Evolutionary conservation across 1,140 invertebrate genomes (phyloP), one percentile per base, ranked within the genome.

Genomic region (Drosophila lini): DNA sequence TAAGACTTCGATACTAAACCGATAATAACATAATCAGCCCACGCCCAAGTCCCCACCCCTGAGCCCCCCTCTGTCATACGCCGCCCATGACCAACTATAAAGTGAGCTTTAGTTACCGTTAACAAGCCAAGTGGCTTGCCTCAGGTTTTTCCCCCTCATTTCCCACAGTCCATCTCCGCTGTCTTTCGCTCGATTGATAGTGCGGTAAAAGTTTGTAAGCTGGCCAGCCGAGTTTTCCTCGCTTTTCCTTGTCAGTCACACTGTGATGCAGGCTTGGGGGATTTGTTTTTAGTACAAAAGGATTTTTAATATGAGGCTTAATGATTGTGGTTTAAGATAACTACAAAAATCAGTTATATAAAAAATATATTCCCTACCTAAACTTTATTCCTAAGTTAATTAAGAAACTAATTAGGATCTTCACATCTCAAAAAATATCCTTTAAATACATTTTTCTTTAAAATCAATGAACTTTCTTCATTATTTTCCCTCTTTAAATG

Each of bases 21-120:
- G 83, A 86, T 88, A 86, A 86, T 86, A 86, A 83, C 83, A 88
- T 86, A 86, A 86, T 86, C 83, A 74, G 73, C 61, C 63, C 62
- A 50, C 53, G 50, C 34, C 62, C 22, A 34, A 13, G 19, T 28
- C 15, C 13, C 64, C 34, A 42, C 1, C n/a, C 10, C 1, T 11
- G 3, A 0, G 2, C 2, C 25, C 4, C 25, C 1, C 28, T n/a
- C 16, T 3, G 5, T 10, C 31, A 19, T 13, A n/a, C n/a, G 28
- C 45, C 44, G 36, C 45, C 45, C 55, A 71, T 50, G 44, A 31
- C 34, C 47, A 58, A 76, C 74, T 65, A 76, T 76, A 81, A 58
- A 68, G 64, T 62, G 63, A 59, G 83, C 83, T 77, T 86, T 77
- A 86, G 79, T 88, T 86, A 86, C 79, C 81, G 63, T 68, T 86